Evolutionary conservation across 2,888 invertebrate species (phyloP), one percentile per base, ranked within the genome.

Genomic region (Cephus runcator): DNA sequence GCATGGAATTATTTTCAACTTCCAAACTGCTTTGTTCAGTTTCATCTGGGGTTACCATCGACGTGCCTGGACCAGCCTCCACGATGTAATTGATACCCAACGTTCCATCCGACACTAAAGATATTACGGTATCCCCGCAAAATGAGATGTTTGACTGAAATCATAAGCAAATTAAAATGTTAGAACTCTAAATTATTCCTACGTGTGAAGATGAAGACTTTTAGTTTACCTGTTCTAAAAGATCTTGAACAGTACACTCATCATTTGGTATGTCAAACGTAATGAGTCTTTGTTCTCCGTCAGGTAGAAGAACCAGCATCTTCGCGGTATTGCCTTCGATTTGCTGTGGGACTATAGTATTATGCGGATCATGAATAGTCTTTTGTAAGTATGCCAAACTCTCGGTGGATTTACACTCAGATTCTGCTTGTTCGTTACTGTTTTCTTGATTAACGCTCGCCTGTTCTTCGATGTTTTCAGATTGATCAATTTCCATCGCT

Each of bases 261-360:
- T 96, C 96, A 87, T 95, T 95, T 11, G 96, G 96, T 85, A 96
- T 92, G 77, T 96, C 96, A 89, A 96, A 96, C 12, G 96, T 96
- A 77, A 96, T 96, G 80, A 96, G 92, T 88, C 96, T 94, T 90
- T 96, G 96, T 91, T 96, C 96, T 23, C 96, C 96, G 82, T 94
- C 95, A 85, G 94, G 94, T 77, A 96, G 92, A 83, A 96, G 94
- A 69, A 96, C 96, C 86, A 96, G 92, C 96, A 96, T 96, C 90
- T 96, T 94, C 12, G 96, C 96, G 23, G 95, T 95, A 86, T 95
- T 88, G 11, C 90, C 90, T 34, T 82, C 79, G 69, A 91, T 89
- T 79, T 91, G 91, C 34, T 85, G 88, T 73, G 91, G 90, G 11
- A 91, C 90, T 76, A 90, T 87, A 0, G 91, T 86, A 40, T 80